phyloP scores from a whole-genome alignment of 1,140 invertebrate species.

The Achatina immaculata region DNA sequence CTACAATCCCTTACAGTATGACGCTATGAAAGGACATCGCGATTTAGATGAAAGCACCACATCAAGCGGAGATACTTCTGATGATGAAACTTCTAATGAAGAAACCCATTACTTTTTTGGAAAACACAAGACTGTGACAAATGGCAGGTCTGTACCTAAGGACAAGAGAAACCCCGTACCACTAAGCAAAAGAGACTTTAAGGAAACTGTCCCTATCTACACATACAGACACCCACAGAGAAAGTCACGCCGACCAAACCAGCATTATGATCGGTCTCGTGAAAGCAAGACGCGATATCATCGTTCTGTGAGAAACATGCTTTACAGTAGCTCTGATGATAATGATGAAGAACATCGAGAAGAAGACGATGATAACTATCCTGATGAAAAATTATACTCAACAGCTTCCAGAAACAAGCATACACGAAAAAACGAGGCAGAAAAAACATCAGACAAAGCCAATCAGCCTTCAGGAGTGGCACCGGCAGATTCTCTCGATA shows the following conservation, averaged over 20 bases:
- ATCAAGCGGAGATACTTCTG: neutral
- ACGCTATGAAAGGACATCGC: neutral
- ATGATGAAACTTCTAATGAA: slow-evolving; percentile 20
- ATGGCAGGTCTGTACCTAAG: neutral
- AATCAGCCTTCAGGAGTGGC: no score
- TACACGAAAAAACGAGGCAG: no score
- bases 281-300: neutral
- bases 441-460: no score
- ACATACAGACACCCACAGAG: neutral
- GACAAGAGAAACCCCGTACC: neutral
- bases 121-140: neutral
- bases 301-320: neutral
- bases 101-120: neutral
- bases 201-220: neutral
- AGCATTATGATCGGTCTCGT: neutral
- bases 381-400: no score
- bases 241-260: neutral
- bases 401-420: no score
- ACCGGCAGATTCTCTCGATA: neutral
- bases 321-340: neutral
- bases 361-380: neutral
- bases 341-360: no score
- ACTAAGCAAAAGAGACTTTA: slow-evolving; percentile 24
- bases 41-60: neutral
- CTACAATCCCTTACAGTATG: neutral